Percentiles rank a stretch among this genome's conserved stretches.
phyloP scores from a whole-genome alignment of 2,888 invertebrate genomes.

The Diachrysia chrysitis region DNA sequence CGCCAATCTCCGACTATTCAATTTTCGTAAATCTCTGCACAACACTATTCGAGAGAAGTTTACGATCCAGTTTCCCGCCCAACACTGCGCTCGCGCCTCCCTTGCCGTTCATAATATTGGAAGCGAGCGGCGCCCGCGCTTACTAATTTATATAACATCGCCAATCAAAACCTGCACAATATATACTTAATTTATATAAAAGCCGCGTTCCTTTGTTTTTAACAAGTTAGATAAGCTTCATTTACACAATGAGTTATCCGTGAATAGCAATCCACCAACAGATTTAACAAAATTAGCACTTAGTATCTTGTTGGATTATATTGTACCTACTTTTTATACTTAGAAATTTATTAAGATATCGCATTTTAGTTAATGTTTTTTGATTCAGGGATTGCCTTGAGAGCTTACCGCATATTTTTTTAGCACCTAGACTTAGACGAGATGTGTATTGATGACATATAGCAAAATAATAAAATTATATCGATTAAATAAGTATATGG shows the following conservation, averaged over 20 bases:
- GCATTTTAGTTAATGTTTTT: too few relatives aligned
- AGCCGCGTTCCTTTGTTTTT: conserved; percentile 79
- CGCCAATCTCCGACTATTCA: conserved; percentile 50
- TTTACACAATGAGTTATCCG: conserved; percentile 70
- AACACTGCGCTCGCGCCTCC: conserved; percentile 75
- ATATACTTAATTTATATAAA: conserved; percentile 72
- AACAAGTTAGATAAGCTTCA: conserved; percentile 80
- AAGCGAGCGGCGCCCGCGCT: conserved; percentile 73
- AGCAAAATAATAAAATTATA: not conserved
- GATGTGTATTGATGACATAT: not conserved
- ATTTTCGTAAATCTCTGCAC: conserved; percentile 49
- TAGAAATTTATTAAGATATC: too few relatives aligned
- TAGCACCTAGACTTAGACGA: too few relatives aligned
- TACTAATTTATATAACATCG: conserved; percentile 82
- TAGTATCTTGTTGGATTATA: conserved; percentile 20
- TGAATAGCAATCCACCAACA: conserved; percentile 70
- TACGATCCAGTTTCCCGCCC: conserved; percentile 63
- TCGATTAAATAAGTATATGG: not conserved
- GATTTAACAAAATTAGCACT: conserved; percentile 44
- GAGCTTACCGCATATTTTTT: too few relatives aligned
- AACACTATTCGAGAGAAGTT: conserved; percentile 59
- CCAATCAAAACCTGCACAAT: conserved; percentile 75
- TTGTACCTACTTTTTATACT: too few relatives aligned
- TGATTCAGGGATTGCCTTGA: too few relatives aligned
- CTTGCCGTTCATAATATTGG: conserved; percentile 74